These are phyloP conservation scores for Rhagophthalmus giganteus DNA, from an alignment of 2,888 invertebrate species.

Conservation along the genomic window DNA sequence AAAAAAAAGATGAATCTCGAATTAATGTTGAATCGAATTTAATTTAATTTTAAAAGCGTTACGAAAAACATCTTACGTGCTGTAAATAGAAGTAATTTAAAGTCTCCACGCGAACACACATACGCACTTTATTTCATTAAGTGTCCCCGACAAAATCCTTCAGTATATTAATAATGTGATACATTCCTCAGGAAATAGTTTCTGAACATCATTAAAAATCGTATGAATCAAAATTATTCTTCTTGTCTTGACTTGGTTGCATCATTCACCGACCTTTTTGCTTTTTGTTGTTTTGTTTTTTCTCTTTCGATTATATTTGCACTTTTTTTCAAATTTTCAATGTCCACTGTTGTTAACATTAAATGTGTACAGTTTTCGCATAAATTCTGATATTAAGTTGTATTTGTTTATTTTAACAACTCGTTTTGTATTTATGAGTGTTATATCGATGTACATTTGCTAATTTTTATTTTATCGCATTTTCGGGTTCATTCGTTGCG, in stretches of 20 bases:
- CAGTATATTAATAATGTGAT: conserved; percentile 48
- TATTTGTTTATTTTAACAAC: conserved; percentile 35
- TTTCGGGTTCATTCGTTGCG: conserved; percentile 49
- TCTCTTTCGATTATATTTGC: too few relatives aligned
- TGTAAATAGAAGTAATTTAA: conserved; percentile 27
- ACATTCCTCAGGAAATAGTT: conserved; percentile 55
- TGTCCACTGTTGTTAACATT: too few relatives aligned
- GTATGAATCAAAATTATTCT: conserved; percentile 49
- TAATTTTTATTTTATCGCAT: conserved; percentile 43
- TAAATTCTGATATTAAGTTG: conserved; percentile 46
- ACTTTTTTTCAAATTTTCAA: too few relatives aligned
- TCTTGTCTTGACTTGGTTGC: conserved; percentile 24
- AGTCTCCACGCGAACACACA: conserved; percentile 1
- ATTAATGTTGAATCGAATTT: conserved; percentile 38
- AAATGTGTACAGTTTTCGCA: conserved; percentile 49
- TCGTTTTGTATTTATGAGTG: conserved; percentile 47
- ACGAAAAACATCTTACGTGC: conserved; percentile 7
- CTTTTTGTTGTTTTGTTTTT: too few relatives aligned
- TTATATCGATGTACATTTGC: conserved; percentile 37
- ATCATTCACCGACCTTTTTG: neutral
- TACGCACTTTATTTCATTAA: conserved; percentile 23
- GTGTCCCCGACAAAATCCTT: conserved; percentile 27
- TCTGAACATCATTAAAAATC: conserved; percentile 49
- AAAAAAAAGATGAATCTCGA: conserved; percentile 48
- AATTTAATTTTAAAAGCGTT: conserved; percentile 14